Evolutionary conservation across 2,797 vertebrate species (phyloP).

Genomic region (Acanthurus tractus): DNA sequence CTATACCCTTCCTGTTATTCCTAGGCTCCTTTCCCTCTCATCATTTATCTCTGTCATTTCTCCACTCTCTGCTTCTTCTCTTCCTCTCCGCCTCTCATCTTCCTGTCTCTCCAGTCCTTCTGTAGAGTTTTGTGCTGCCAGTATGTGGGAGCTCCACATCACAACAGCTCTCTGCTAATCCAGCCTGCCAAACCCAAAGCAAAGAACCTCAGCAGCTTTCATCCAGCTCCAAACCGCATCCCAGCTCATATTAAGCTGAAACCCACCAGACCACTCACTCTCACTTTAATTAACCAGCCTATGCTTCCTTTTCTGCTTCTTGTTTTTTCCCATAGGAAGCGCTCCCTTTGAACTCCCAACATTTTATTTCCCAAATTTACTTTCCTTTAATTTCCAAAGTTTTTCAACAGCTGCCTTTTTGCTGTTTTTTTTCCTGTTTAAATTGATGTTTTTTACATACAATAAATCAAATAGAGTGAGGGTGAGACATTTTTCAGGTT

Average conservation of each 20-base stretch:
- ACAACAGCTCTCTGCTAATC: conserved; percentile 17
- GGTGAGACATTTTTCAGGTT: background rate
- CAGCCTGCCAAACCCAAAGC: conserved; percentile 13
- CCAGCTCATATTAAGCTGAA: conserved; percentile 18
- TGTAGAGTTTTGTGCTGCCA: background rate
- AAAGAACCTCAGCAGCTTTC: conserved; percentile 28
- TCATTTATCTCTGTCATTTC: background rate
- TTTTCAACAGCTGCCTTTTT: background rate
- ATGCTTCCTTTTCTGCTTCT: background rate
- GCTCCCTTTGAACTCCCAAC: background rate
- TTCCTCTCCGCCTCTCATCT: background rate
- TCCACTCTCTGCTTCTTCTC: background rate
- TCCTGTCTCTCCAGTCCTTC: background rate
- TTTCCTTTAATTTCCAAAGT: background rate
- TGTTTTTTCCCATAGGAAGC: background rate
- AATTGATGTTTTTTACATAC: background rate
- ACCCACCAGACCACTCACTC: conserved; percentile 21
- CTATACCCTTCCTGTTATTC: background rate
- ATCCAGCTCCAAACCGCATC: conserved; percentile 38
- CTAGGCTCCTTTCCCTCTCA: background rate
- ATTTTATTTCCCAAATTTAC: background rate
- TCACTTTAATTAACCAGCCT: conserved; percentile 21
- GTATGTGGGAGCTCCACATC: conserved; percentile 10
- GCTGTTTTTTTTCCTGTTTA: background rate
- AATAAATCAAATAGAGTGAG: background rate